A percentile compares a stretch with the other conserved stretches of the same genome.
Conservation (phyloP, 2,888 invertebrate species). For the Holacanthella duospinosa region DNA sequence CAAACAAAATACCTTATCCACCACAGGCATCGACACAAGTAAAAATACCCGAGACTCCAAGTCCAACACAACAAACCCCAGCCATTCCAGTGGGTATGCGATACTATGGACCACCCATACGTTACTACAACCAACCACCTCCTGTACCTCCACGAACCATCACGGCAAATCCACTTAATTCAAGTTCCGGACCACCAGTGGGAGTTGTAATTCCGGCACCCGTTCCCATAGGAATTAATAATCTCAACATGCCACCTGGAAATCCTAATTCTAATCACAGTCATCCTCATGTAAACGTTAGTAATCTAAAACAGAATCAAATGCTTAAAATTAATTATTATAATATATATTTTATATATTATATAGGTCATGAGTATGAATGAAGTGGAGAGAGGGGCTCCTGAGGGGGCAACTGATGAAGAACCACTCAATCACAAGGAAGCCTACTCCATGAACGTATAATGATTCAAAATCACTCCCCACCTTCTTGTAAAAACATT, state of each 20-base stretch:
- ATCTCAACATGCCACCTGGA: constrained; percentile 6
- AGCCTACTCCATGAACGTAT: constrained; percentile 37
- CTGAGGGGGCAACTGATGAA: constrained; percentile 49
- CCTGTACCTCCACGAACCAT: constrained; percentile 26
- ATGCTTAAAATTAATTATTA: no score
- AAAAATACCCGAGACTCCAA: constrained; percentile 34
- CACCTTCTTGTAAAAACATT: no score
- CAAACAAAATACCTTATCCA: constrained; percentile 32
- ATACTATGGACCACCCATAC: constrained; percentile 36
- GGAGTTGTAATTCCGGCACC: not conserved
- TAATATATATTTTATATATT: no score
- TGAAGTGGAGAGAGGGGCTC: constrained; percentile 51
- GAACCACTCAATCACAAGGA: constrained; percentile 31
- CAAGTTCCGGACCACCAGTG: not conserved
- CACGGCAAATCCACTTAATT: not conserved
- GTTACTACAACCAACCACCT: constrained; percentile 28
- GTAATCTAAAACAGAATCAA: no score
- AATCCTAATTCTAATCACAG: not conserved
- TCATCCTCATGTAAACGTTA: constrained; percentile 7
- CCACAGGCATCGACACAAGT: not conserved
- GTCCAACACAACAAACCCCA: constrained; percentile 35
- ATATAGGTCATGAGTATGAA: not conserved
- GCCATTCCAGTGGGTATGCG: constrained; percentile 32
- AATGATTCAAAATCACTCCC: no score
- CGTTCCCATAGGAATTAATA: not conserved